Percentiles rank a stretch among this genome's conserved stretches.
phyloP scores from a whole-genome alignment of 2,888 invertebrate genomes.

The Brachyptera risi region DNA sequence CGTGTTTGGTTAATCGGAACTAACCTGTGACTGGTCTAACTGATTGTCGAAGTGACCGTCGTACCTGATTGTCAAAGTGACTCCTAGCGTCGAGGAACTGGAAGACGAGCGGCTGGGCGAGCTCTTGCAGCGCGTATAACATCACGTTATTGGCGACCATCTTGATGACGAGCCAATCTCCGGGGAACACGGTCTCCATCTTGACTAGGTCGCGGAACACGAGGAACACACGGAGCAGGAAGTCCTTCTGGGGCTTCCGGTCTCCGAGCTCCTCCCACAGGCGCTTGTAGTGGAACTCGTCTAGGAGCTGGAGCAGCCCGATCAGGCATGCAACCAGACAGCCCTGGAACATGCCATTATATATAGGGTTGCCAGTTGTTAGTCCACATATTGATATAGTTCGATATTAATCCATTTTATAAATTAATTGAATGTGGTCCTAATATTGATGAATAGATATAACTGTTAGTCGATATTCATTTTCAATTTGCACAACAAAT shows the following conservation, averaged over 20 bases:
- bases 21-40: slow-evolving; percentile 6
- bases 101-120: slow-evolving; percentile 81
- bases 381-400: too few relatives aligned
- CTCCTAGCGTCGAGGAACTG: slow-evolving; percentile 69
- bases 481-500: too few relatives aligned
- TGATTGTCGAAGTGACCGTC: slow-evolving; percentile 6
- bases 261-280: slow-evolving; percentile 79
- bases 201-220: slow-evolving; percentile 76
- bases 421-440: too few relatives aligned
- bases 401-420: too few relatives aligned
- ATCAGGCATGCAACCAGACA: slow-evolving; percentile 83
- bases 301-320: slow-evolving; percentile 79
- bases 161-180: slow-evolving; percentile 87
- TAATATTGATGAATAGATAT: too few relatives aligned
- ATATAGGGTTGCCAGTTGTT: neutral
- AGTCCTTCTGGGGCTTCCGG: slow-evolving; percentile 78
- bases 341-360: slow-evolving; percentile 52
- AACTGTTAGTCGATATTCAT: too few relatives aligned
- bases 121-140: slow-evolving; percentile 77
- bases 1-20: too few relatives aligned
- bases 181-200: slow-evolving; percentile 69
- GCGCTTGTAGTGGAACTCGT: slow-evolving; percentile 81
- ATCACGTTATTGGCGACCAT: slow-evolving; percentile 85
- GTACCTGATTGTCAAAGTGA: slow-evolving; percentile 72
- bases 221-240: slow-evolving; percentile 74